Evolutionary conservation across 1,140 invertebrate genomes (phyloP).

Genomic region (Microvelia longipes): DNA sequence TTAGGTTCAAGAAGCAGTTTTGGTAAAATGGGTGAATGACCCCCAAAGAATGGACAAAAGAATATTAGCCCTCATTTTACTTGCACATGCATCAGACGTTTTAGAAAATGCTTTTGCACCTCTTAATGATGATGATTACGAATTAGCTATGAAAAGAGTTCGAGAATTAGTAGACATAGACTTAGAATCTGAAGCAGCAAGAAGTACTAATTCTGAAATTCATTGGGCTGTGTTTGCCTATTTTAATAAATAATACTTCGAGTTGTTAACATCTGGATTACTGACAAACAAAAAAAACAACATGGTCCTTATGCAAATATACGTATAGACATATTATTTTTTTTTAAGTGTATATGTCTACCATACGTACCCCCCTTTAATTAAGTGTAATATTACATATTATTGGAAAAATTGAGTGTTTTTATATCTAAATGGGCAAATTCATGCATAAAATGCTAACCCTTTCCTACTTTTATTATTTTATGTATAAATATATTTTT

Average conservation of each 20-base stretch:
- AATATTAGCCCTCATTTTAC: slow-evolving; percentile 77
- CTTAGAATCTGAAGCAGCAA: slow-evolving; percentile 82
- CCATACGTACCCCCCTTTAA: too few relatives aligned
- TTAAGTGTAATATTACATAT: too few relatives aligned
- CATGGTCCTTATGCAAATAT: too few relatives aligned
- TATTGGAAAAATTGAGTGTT: too few relatives aligned
- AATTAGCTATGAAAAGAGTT: slow-evolving; percentile 92
- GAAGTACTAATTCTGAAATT: slow-evolving; percentile 74
- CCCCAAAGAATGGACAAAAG: slow-evolving; percentile 93
- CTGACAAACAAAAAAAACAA: too few relatives aligned
- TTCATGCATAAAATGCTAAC: too few relatives aligned
- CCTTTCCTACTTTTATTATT: too few relatives aligned
- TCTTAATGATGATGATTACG: slow-evolving; percentile 95
- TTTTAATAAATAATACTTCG: slow-evolving; percentile 72
- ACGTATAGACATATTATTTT: too few relatives aligned
- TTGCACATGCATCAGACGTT: slow-evolving; percentile 96
- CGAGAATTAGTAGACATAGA: slow-evolving; percentile 89
- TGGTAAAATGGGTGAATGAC: slow-evolving; percentile 94
- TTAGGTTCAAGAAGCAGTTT: slow-evolving; percentile 90
- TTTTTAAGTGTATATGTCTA: too few relatives aligned
- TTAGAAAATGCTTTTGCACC: slow-evolving; percentile 99
- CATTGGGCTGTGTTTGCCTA: slow-evolving; percentile 98
- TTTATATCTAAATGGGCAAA: too few relatives aligned
- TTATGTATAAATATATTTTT: too few relatives aligned
- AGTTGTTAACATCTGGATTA: too few relatives aligned